Conservation (phyloP, 2,888 invertebrate species). For the Tricholauxania praeusta region DNA sequence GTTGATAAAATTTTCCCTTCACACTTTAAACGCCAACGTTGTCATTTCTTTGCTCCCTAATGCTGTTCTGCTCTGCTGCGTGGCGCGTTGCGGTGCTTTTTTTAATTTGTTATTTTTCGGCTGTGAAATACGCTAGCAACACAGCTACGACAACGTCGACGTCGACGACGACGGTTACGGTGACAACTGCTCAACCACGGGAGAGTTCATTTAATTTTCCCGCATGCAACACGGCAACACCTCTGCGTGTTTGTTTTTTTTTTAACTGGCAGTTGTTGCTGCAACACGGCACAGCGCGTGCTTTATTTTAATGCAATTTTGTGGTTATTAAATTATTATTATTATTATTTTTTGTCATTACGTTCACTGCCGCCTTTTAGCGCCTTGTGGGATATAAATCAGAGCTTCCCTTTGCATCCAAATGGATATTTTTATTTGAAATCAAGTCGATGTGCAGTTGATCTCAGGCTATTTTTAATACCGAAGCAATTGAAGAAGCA, state of each 20-base stretch:
- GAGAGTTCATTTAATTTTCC: constrained; percentile 7
- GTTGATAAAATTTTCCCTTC: not conserved
- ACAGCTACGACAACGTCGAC: not conserved
- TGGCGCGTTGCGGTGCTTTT: not conserved
- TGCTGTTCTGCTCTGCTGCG: not conserved
- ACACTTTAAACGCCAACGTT: not conserved
- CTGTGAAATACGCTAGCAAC: constrained; percentile 26
- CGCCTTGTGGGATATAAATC: too few species aligned
- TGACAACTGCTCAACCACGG: not conserved
- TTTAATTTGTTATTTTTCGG: constrained; percentile 19
- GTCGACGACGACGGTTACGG: not conserved
- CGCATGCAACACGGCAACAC: constrained; percentile 8
- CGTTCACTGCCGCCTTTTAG: not conserved
- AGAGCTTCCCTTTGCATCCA: too few species aligned
- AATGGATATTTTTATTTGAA: too few species aligned
- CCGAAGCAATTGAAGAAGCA: too few species aligned
- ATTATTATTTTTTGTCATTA: not conserved
- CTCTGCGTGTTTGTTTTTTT: not conserved
- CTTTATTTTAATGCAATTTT: constrained; percentile 19
- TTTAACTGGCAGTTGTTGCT: constrained; percentile 9
- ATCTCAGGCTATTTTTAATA: too few species aligned
- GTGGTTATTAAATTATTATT: constrained; percentile 28
- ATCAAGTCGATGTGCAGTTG: too few species aligned
- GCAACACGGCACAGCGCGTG: constrained; percentile 2
- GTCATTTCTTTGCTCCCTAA: not conserved